Evolutionary conservation across 2,113 vertebrate genomes (phyloP).

Genomic region (Ceratotherium simum): DNA sequence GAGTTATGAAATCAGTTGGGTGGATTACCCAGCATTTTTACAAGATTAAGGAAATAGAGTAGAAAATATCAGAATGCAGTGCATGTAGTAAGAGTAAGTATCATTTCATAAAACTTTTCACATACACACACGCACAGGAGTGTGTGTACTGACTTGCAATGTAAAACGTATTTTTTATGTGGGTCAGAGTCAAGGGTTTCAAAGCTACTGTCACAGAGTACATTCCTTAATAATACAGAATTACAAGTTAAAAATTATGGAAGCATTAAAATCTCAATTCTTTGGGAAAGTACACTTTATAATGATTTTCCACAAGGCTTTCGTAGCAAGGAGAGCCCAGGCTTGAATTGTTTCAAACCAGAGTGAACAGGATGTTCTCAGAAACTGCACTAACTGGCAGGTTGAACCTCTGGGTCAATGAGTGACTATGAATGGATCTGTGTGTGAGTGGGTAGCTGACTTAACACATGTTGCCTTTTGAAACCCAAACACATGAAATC

Average conservation of each 20-base stretch:
- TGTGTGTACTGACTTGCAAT: neutral
- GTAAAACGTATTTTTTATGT: constrained; percentile 10
- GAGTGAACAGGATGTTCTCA: neutral
- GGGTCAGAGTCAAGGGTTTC: neutral
- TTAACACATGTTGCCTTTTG: neutral
- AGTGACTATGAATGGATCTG: neutral
- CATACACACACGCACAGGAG: neutral
- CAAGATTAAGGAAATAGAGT: neutral
- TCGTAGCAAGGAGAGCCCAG: neutral
- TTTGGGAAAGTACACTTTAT: constrained; percentile 15
- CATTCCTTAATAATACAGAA: neutral
- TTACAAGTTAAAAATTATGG: neutral
- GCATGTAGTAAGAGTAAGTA: neutral
- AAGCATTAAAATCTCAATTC: neutral
- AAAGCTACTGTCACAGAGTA: constrained; percentile 1
- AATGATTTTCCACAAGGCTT: constrained; percentile 24
- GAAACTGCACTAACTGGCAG: neutral
- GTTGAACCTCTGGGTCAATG: neutral
- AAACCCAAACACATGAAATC: neutral
- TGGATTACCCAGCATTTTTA: neutral
- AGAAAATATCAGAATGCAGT: neutral
- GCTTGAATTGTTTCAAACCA: constrained; percentile 16
- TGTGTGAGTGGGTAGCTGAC: neutral
- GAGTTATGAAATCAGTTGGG: neutral
- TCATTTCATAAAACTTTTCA: neutral